Evolutionary conservation across 2,888 invertebrate species (phyloP), one percentile per base, ranked within the genome.

Genomic region (Hydrotaea diabolus): DNA sequence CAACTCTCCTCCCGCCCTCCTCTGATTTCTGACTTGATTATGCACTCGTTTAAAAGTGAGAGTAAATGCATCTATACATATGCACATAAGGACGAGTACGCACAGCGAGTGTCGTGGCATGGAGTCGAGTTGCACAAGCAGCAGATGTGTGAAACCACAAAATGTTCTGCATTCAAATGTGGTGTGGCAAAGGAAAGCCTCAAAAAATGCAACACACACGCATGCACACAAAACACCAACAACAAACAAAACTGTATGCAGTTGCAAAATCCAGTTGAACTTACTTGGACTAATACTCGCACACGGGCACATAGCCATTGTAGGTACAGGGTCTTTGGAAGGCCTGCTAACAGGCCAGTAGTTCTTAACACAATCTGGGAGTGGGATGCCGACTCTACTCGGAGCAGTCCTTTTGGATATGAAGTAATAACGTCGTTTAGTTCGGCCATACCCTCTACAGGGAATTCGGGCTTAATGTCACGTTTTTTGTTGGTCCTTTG

Each of bases 131-230:
- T 39, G 23, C 11, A 19, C 62, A 31, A 76, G 64, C 53, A 64
- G 43, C 53, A 76, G 64, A 76, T 76, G 64, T 76, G 75, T 76
- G 62, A 76, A 75, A 64, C 75, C 75, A 53, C 75, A 76, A 64
- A 64, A 49, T 64, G 75, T 64, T 76, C 64, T 31, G 53, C 75
- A 76, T 76, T 36, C 64, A 64, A 76, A 64, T 76, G 64, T 76
- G 75, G 75, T 53, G 64, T 49, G 53, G 36, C 13, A 17, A n/a
- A 46, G 26, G 1, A 64, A 5, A n/a, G n/a, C 39, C 26, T 26
- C 64, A 64, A 49, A 21, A 17, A n/a, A 26, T 13, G 11, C 39
- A 39, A 11, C 39, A 31, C 17, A 15, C 17, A 17, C 21, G 17
- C 55, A 19, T 5, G 19, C 55, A 17, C 57, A 21, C 57, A 64